Evolutionary conservation across 2,888 invertebrate genomes (phyloP).

Genomic region (Desoria tigrina): DNA sequence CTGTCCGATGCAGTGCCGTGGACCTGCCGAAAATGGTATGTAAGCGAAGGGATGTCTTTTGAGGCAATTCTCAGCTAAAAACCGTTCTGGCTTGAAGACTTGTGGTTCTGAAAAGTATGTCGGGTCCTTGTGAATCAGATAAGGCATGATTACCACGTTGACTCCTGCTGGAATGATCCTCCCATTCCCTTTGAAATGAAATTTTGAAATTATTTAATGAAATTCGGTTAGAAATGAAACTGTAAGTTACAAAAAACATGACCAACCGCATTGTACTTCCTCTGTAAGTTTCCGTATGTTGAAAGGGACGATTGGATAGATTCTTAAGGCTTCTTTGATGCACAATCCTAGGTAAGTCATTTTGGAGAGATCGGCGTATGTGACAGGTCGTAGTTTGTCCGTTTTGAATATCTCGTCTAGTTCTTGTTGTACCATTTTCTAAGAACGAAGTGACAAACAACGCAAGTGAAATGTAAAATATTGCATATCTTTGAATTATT

Average conservation of each 20-base stretch:
- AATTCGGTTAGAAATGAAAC: background rate
- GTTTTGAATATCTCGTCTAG: constrained; percentile 59
- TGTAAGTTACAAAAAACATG: too few species aligned
- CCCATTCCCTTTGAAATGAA: constrained; percentile 22
- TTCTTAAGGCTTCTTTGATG: constrained; percentile 57
- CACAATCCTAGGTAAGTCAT: constrained; percentile 56
- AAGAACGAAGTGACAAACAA: too few species aligned
- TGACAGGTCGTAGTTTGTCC: constrained; percentile 56
- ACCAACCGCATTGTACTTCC: constrained; percentile 54
- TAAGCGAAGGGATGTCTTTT: constrained; percentile 49
- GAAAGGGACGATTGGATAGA: constrained; percentile 57
- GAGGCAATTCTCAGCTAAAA: constrained; percentile 32
- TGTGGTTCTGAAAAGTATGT: constrained; percentile 27
- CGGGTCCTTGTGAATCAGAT: constrained; percentile 12
- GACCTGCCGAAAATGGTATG: constrained; percentile 53
- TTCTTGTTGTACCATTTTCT: constrained; percentile 59
- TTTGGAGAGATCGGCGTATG: constrained; percentile 57
- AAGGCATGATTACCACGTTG: constrained; percentile 5
- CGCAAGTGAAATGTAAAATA: constrained; percentile 21
- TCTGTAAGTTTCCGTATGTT: constrained; percentile 54
- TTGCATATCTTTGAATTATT: background rate
- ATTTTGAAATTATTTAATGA: too few species aligned
- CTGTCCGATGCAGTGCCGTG: constrained; percentile 58
- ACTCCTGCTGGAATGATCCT: constrained; percentile 27
- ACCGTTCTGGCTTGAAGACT: constrained; percentile 34